Evolutionary conservation across 2,797 vertebrate genomes (phyloP).

Genomic region (Sebastes matsubarae): DNA sequence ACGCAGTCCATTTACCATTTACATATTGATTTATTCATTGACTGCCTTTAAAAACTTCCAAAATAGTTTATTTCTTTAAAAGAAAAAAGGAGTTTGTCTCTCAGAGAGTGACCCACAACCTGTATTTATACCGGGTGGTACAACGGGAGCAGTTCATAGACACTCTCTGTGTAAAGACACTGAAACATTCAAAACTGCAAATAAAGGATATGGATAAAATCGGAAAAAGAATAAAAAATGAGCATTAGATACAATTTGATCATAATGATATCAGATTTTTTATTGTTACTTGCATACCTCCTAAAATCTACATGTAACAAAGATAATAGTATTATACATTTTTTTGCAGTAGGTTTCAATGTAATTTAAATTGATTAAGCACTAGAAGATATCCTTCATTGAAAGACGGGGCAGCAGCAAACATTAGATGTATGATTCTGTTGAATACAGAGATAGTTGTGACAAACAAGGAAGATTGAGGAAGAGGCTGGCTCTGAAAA

Average conservation of each 20-base stretch:
- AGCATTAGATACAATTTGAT: not conserved
- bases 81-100: not conserved
- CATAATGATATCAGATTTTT: not conserved
- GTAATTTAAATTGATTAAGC: not conserved
- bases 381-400: not conserved
- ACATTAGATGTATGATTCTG: constrained; percentile 37
- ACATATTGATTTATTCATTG: not conserved
- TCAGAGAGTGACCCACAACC: not conserved
- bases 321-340: not conserved
- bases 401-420: constrained; percentile 5
- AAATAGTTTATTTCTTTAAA: not conserved
- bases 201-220: not conserved
- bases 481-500: constrained; percentile 67
- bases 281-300: no score
- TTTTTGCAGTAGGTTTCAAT: not conserved
- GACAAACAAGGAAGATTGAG: constrained; percentile 66
- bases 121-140: not conserved
- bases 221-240: not conserved
- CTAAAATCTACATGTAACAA: not conserved
- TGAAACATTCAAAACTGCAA: not conserved
- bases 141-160: not conserved
- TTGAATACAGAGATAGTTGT: constrained; percentile 43
- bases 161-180: not conserved
- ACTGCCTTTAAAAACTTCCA: not conserved
- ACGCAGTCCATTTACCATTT: not conserved